Percentiles rank a stretch among this genome's conserved stretches.
These are phyloP conservation scores for Lathamus discolor DNA, from an alignment of 2,113 vertebrate genomes.

Conservation along the genomic window DNA sequence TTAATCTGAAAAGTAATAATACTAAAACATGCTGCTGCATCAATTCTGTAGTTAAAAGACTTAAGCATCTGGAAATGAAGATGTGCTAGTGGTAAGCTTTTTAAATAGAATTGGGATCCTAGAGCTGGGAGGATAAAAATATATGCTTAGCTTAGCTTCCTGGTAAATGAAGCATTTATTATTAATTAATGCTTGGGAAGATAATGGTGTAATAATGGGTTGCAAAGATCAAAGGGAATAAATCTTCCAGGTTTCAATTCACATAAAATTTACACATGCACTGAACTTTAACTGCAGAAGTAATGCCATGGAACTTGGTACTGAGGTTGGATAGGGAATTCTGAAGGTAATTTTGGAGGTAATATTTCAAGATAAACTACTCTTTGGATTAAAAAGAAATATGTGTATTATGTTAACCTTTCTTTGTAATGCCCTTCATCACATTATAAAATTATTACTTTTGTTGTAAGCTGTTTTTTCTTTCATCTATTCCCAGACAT, in stretches of 20 bases:
- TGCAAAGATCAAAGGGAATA: not conserved
- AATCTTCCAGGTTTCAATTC: slow-evolving; percentile 1
- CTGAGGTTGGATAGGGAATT: not conserved
- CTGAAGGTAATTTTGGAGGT: not conserved
- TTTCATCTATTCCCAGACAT: not conserved
- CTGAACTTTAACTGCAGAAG: not conserved
- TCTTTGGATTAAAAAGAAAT: slow-evolving; percentile 21
- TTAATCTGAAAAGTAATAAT: not conserved
- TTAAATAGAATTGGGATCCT: not conserved
- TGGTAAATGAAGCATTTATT: not conserved
- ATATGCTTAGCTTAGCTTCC: not conserved
- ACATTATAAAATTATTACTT: not conserved
- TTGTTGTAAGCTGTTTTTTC: not conserved
- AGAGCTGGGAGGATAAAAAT: not conserved
- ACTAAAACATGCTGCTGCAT: not conserved
- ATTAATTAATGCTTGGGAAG: slow-evolving; percentile 16
- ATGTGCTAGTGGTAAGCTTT: not conserved
- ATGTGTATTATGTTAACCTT: not conserved
- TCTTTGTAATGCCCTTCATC: not conserved
- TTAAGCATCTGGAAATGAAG: not conserved
- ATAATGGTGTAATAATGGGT: not conserved
- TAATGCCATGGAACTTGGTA: not conserved
- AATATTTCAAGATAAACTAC: slow-evolving; percentile 1
- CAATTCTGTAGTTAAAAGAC: not conserved
- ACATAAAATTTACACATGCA: not conserved